Percentiles rank a stretch among this genome's conserved stretches.
These are phyloP conservation scores for Pseudorhombus dupliciocellatus DNA, from an alignment of 2,113 vertebrate genomes.

Conservation along the genomic window DNA sequence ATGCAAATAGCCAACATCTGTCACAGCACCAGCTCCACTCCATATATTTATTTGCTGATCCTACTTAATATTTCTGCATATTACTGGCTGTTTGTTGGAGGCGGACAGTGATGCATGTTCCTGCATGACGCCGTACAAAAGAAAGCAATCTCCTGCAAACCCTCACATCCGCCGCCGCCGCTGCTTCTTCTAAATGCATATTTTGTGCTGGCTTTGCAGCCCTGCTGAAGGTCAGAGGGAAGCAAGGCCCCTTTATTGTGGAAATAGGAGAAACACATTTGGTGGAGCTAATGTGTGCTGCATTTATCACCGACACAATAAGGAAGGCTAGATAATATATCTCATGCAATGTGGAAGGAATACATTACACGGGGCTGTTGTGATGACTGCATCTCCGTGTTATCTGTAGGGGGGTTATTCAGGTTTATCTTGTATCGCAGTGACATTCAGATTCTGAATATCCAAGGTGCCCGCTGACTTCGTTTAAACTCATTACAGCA, in stretches of 20 bases:
- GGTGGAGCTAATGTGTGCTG: conserved; percentile 69
- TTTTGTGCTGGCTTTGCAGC: conserved; percentile 85
- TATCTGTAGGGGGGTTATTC: conserved; percentile 60
- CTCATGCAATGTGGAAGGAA: conserved; percentile 65
- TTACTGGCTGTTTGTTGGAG: conserved; percentile 77
- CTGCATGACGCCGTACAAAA: conserved; percentile 75
- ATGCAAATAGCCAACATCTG: conserved; percentile 80
- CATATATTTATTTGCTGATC: conserved; percentile 83
- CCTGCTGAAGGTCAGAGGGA: conserved; percentile 82
- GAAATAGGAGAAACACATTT: conserved; percentile 76
- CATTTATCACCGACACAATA: conserved; percentile 81
- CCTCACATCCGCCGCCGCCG: conserved; percentile 71
- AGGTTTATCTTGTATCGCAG: conserved; percentile 64
- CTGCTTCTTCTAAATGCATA: conserved; percentile 82
- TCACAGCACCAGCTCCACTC: conserved; percentile 65
- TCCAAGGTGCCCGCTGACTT: conserved; percentile 66
- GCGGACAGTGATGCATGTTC: conserved; percentile 85
- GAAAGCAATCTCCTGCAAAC: conserved; percentile 79
- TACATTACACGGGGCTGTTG: conserved; percentile 60
- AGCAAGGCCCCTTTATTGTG: conserved; percentile 76
- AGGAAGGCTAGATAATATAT: conserved; percentile 73
- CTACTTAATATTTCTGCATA: conserved; percentile 83
- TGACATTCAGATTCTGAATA: conserved; percentile 62
- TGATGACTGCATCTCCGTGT: conserved; percentile 63
- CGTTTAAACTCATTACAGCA: conserved; percentile 53